These are phyloP conservation scores for Eugnorisma glareosa DNA, from an alignment of 2,888 invertebrate species.

Conservation along the genomic window DNA sequence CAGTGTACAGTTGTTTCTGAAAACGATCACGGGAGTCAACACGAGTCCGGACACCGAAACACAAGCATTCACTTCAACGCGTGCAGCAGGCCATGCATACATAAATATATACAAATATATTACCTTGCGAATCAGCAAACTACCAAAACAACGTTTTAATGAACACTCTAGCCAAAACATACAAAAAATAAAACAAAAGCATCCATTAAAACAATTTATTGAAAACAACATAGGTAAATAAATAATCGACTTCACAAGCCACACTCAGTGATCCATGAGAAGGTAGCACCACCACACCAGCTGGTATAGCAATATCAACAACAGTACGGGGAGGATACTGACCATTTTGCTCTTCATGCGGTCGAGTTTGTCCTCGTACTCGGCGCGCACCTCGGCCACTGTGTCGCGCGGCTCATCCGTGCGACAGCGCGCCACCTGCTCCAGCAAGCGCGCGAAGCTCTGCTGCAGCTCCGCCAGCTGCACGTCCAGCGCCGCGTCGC, in stretches of 20 bases:
- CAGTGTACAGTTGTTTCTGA: conserved; percentile 91
- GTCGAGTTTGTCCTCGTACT: conserved; percentile 94
- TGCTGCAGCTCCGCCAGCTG: conserved; percentile 84
- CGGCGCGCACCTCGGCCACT: conserved; percentile 90
- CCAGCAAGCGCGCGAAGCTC: conserved; percentile 70
- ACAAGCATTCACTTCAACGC: conserved; percentile 59
- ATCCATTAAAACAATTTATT: conserved; percentile 82
- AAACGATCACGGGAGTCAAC: conserved; percentile 65
- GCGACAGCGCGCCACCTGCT: conserved; percentile 79
- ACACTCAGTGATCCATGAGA: conserved; percentile 81
- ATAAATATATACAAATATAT: conserved; percentile 74
- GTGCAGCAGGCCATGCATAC: conserved; percentile 69
- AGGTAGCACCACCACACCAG: conserved; percentile 89
- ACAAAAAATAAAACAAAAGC: conserved; percentile 84
- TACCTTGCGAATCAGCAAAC: conserved; percentile 77
- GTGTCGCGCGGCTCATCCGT: conserved; percentile 77
- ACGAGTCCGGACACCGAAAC: not conserved
- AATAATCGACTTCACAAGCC: conserved; percentile 79
- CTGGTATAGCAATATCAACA: conserved; percentile 87
- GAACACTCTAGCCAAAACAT: conserved; percentile 74
- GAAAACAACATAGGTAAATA: conserved; percentile 72
- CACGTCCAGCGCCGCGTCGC: conserved; percentile 82
- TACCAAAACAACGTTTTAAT: conserved; percentile 76
- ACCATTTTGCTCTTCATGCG: conserved; percentile 96
- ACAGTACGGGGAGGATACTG: conserved; percentile 89